phyloP scores from a whole-genome alignment of 2,113 vertebrate genomes.

The Aphyosemion australe region DNA sequence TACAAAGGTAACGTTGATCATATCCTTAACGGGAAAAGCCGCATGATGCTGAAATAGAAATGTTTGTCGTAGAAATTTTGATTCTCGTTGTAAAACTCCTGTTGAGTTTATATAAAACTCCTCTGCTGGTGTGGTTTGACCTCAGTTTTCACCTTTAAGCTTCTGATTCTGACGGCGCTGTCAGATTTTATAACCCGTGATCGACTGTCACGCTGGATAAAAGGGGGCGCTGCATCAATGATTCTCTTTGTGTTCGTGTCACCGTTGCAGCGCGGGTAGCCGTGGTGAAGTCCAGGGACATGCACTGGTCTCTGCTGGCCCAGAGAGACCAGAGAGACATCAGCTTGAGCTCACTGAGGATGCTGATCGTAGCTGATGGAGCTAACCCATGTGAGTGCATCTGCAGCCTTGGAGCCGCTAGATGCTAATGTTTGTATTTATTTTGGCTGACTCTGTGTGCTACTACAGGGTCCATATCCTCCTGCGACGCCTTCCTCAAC shows the following conservation, averaged over 20 bases:
- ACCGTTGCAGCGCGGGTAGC: constrained; percentile 83
- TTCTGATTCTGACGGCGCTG: constrained; percentile 16
- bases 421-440: constrained; percentile 12
- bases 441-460: constrained; percentile 10
- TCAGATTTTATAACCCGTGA: constrained; percentile 16
- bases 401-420: constrained; percentile 14
- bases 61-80: constrained; percentile 16
- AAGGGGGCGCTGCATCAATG: constrained; percentile 17
- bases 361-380: constrained; percentile 94
- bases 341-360: constrained; percentile 90
- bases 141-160: constrained; percentile 29
- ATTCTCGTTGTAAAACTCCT: constrained; percentile 12
- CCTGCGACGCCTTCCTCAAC: constrained; percentile 96
- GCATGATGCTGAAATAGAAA: no score
- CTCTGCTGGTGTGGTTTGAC: neutral
- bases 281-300: constrained; percentile 94
- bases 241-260: constrained; percentile 38
- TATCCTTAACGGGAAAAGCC: neutral
- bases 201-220: constrained; percentile 7
- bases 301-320: constrained; percentile 97
- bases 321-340: constrained; percentile 93
- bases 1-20: constrained; percentile 86
- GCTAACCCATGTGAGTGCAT: constrained; percentile 94
- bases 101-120: constrained; percentile 17
- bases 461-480: constrained; percentile 92